These are phyloP conservation scores for Melanotus villosus DNA, from an alignment of 2,888 invertebrate genomes.

Conservation along the genomic window DNA sequence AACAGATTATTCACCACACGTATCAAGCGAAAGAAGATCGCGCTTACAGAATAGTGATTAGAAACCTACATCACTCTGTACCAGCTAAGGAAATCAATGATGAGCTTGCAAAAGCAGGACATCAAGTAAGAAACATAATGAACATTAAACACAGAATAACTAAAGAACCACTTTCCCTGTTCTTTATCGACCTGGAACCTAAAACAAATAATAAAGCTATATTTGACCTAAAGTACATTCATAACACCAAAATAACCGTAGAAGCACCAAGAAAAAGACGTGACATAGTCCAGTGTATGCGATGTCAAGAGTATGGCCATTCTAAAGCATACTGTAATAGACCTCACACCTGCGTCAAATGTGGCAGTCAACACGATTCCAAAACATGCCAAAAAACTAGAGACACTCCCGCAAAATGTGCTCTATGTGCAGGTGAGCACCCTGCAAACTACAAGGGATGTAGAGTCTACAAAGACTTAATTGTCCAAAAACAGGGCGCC, in stretches of 20 bases:
- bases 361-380: constrained; percentile 5
- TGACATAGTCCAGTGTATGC: constrained; percentile 14
- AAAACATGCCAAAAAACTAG: constrained; percentile 15
- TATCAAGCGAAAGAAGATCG: constrained; percentile 33
- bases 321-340: constrained; percentile 20
- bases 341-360: constrained; percentile 14
- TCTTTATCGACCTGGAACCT: constrained; percentile 23
- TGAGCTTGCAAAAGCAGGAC: too few species aligned
- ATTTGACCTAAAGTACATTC: constrained; percentile 3
- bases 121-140: too few species aligned
- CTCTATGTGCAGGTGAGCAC: constrained; percentile 13
- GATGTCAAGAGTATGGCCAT: constrained; percentile 27
- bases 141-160: constrained; percentile 14
- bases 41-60: constrained; percentile 27
- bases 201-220: constrained; percentile 22
- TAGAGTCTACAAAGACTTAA: constrained; percentile 1
- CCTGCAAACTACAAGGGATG: neutral
- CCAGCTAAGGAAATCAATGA: too few species aligned
- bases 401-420: constrained; percentile 4
- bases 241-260: constrained; percentile 11
- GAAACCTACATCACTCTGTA: too few species aligned
- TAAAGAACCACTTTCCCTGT: constrained; percentile 14
- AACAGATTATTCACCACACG: constrained; percentile 10
- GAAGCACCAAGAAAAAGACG: constrained; percentile 10
- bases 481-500: neutral